Conservation (phyloP, 2,113 vertebrate species). For the Larimichthys crocea region DNA sequence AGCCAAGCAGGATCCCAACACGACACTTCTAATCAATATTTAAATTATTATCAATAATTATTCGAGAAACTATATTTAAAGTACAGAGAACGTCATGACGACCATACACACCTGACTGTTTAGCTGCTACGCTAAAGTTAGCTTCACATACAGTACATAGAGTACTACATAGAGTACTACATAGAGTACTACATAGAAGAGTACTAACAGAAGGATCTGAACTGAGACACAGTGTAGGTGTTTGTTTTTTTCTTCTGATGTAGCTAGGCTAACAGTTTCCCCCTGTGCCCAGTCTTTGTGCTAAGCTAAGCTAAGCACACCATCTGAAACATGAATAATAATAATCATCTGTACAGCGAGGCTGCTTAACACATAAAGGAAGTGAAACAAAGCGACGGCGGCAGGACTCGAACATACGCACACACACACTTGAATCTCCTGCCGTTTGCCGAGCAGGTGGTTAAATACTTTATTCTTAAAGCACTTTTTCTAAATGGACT, state of each 20-base stretch:
- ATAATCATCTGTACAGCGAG: not conserved
- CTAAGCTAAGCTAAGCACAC: conserved; percentile 45
- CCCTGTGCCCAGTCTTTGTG: conserved; percentile 14
- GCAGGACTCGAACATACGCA: not conserved
- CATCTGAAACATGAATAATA: not conserved
- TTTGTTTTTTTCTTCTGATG: not conserved
- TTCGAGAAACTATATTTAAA: no score
- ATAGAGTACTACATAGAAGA: no score
- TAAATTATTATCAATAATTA: no score
- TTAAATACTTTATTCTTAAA: conserved; percentile 23
- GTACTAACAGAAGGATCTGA: no score
- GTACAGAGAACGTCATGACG: no score
- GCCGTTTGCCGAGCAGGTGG: not conserved
- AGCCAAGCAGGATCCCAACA: no score
- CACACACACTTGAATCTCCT: not conserved
- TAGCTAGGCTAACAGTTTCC: conserved; percentile 1
- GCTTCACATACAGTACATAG: no score
- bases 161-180: no score
- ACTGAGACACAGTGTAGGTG: not conserved
- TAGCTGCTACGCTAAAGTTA: no score
- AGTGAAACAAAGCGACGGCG: not conserved
- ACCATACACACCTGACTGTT: no score
- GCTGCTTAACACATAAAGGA: conserved; percentile 17
- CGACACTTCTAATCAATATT: no score
- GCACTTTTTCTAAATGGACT: not conserved